Evolutionary conservation across 2,797 vertebrate genomes (phyloP).

Genomic region (Phalanger gymnotis): DNA sequence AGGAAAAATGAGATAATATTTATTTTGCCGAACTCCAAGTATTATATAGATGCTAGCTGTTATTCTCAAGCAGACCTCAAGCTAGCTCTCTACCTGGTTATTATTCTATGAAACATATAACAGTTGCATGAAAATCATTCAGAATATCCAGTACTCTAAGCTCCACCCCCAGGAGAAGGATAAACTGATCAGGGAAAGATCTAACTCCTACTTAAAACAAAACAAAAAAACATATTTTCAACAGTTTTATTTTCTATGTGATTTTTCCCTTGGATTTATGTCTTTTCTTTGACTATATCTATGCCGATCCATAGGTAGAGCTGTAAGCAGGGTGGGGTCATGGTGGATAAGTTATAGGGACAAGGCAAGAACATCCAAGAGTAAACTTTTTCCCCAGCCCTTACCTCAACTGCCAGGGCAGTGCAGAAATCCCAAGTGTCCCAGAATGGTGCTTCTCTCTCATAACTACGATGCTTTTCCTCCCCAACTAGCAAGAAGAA

Average conservation of each 20-base stretch:
- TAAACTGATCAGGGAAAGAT: not conserved
- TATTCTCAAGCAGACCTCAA: conserved; percentile 1
- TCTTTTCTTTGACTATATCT: not conserved
- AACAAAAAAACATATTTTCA: not conserved
- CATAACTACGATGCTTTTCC: not conserved
- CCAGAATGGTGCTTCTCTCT: not conserved
- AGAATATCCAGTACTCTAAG: not conserved
- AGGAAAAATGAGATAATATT: not conserved
- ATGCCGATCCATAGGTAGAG: not conserved
- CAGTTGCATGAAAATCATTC: not conserved
- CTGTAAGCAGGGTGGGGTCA: not conserved
- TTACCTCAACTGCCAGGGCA: not conserved
- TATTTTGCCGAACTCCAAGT: not conserved
- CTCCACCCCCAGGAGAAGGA: not conserved
- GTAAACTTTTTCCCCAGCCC: not conserved
- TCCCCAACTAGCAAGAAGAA: not conserved
- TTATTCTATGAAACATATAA: conserved; percentile 11
- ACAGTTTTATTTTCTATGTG: not conserved
- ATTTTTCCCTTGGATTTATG: not conserved
- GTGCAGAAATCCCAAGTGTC: not conserved
- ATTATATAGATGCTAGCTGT: not conserved
- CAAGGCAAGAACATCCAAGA: not conserved
- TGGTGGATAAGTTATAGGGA: not conserved
- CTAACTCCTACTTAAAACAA: not conserved
- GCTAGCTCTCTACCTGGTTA: conserved; percentile 25